Base-by-base conservation (phyloP, 2,797 vertebrate genomes). In the Lutjanus campechanus region DNA sequence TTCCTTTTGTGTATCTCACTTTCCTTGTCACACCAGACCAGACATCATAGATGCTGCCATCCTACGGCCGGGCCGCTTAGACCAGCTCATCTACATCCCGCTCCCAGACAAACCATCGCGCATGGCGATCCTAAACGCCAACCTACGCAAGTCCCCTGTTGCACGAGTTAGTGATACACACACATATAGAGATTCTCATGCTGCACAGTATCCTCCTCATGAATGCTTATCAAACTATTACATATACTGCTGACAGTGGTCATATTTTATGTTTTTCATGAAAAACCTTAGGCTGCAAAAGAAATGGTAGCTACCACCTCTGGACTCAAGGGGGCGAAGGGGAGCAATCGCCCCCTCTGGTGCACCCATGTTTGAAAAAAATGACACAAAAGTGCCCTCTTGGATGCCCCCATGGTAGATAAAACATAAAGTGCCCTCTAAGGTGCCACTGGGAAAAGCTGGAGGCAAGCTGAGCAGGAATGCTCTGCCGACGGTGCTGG, bases 41-140 rank as follows among this genome's bases (percentile, higher is more conserved):
- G 98, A 99, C 93, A 99, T 99, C 90, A 99, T 99, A 44, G 98
- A 99, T 81, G 95, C 97, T 7, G 98, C 97, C 83, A 99, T 99
- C 86, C 90, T 99, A 86, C 95, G 97, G 49, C 98, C 98, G 0
- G 98, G 98, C 1, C 97, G 97, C 58, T 95, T 98, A 81, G 97
- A 98, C 91, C 97, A 98, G 81, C 97, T 98, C 71, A 98, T 98
- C 90, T 98, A 98, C 86, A 98, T 98, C 92, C 97, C 97, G 0
- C 94, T 98, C 86, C 97, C 97, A 0, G 97, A 98, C 84, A 95
- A 97, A 76, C 74, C 76, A 0, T 92, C 91, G 17, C 90, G 91
- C 41, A 86, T 29, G 0, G 81, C 89, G 60, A 98, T 99, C 68
- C 96, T 99, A 6, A 98, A 97, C 72, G 97, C 98, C 73, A 99